These are phyloP conservation scores for Aradophagus sp. DNA, from an alignment of 1,140 invertebrate species.

Conservation along the genomic window DNA sequence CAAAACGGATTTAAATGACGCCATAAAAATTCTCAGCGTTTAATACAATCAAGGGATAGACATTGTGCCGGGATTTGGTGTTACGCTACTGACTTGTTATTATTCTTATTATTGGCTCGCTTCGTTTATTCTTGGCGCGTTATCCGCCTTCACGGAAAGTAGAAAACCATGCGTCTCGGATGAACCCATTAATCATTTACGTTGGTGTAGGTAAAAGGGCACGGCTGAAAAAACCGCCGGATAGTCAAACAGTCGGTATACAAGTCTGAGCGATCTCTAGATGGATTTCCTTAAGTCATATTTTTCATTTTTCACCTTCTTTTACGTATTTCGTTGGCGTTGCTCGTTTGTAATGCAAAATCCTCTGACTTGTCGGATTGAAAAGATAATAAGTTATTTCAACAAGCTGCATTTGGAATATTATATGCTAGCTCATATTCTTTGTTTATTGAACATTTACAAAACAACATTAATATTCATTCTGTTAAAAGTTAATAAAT, in stretches of 20 bases:
- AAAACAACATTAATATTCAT: too few species aligned
- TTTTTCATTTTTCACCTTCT: slow-evolving; percentile 44
- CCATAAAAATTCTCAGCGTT: too few species aligned
- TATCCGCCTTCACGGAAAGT: slow-evolving; percentile 48
- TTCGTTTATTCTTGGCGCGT: too few species aligned
- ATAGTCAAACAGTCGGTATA: slow-evolving; percentile 45
- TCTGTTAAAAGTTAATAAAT: too few species aligned
- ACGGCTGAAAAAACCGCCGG: slow-evolving; percentile 43
- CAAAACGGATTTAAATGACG: too few species aligned
- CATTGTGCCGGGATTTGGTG: background rate
- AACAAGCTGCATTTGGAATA: too few species aligned
- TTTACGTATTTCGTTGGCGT: slow-evolving; percentile 19
- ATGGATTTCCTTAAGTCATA: slow-evolving; percentile 37
- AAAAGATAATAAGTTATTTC: too few species aligned
- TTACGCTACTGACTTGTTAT: slow-evolving; percentile 36
- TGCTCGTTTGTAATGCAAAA: slow-evolving; percentile 44
- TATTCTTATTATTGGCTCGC: slow-evolving; percentile 24
- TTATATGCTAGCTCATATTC: too few species aligned
- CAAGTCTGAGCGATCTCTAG: slow-evolving; percentile 16
- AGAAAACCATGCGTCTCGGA: slow-evolving; percentile 45
- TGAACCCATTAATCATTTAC: slow-evolving; percentile 62
- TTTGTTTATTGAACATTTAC: too few species aligned
- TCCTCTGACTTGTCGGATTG: slow-evolving; percentile 13
- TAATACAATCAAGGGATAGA: too few species aligned
- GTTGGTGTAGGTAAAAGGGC: slow-evolving; percentile 53